Percentiles rank a stretch among this genome's conserved stretches.
These are phyloP conservation scores for Aporophyla nigra DNA, from an alignment of 2,888 invertebrate genomes.

Conservation along the genomic window DNA sequence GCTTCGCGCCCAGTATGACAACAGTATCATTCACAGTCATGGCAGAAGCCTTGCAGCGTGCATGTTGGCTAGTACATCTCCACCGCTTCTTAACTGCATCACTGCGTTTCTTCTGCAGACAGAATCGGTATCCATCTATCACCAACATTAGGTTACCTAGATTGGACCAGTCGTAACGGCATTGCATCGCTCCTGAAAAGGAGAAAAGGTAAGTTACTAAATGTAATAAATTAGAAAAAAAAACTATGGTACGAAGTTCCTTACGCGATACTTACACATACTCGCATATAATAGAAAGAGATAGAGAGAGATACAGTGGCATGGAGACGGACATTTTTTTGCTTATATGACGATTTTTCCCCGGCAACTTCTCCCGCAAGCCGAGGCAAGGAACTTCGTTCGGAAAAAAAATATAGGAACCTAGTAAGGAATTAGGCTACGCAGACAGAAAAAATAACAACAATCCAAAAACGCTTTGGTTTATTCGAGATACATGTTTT, in stretches of 20 bases:
- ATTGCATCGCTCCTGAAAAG: constrained; percentile 22
- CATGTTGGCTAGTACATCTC: constrained; percentile 55
- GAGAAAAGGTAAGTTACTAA: not conserved
- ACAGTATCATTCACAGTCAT: constrained; percentile 49
- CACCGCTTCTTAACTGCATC: constrained; percentile 48
- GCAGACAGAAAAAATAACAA: not conserved
- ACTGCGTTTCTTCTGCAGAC: constrained; percentile 45
- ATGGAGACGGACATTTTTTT: no score
- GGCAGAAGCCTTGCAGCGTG: constrained; percentile 52
- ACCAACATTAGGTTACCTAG: constrained; percentile 56
- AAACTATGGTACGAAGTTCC: not conserved
- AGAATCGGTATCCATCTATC: constrained; percentile 56
- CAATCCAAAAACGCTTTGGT: not conserved
- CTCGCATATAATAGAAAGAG: not conserved
- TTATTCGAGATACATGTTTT: not conserved
- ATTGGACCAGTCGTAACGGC: constrained; percentile 36
- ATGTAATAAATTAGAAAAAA: not conserved
- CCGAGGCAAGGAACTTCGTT: not conserved
- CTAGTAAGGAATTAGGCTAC: not conserved
- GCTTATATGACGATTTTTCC: not conserved
- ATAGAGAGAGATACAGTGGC: not conserved
- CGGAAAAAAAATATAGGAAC: no score
- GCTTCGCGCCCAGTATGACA: constrained; percentile 7
- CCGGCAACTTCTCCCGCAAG: not conserved
- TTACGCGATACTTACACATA: not conserved